Evolutionary conservation across 1,140 invertebrate genomes (phyloP).

Genomic region (Atta cephalotes): DNA sequence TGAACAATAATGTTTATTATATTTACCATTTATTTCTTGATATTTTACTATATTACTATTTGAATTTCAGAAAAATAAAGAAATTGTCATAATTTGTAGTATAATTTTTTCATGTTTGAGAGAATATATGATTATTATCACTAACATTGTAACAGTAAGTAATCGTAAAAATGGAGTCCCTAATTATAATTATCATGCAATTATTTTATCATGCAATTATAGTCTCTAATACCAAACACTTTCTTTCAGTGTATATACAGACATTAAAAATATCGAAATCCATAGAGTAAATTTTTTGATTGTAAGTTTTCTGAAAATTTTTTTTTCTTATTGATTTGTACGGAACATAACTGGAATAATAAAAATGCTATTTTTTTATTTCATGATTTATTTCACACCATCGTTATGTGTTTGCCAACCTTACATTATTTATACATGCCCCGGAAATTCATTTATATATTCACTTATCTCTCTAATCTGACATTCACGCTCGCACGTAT

Average conservation of each 20-base stretch:
- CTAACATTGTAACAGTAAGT: no score
- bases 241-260: background rate
- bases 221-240: no score
- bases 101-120: no score
- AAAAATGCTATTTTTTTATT: background rate
- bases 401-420: background rate
- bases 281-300: background rate
- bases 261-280: background rate
- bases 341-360: background rate
- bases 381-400: background rate
- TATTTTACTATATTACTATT: no score
- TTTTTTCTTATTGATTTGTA: background rate
- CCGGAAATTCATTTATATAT: constrained; percentile 68
- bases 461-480: constrained; percentile 79
- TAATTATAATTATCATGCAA: no score
- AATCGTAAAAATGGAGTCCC: no score
- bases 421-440: constrained; percentile 49
- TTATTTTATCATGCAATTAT: no score
- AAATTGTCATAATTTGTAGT: no score
- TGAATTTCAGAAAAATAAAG: no score
- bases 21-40: no score
- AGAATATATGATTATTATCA: no score
- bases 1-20: no score
- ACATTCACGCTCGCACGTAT: constrained; percentile 54
- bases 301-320: constrained; percentile 30